phyloP scores from a whole-genome alignment of 2,113 vertebrate species.

The Engraulis encrasicolus region DNA sequence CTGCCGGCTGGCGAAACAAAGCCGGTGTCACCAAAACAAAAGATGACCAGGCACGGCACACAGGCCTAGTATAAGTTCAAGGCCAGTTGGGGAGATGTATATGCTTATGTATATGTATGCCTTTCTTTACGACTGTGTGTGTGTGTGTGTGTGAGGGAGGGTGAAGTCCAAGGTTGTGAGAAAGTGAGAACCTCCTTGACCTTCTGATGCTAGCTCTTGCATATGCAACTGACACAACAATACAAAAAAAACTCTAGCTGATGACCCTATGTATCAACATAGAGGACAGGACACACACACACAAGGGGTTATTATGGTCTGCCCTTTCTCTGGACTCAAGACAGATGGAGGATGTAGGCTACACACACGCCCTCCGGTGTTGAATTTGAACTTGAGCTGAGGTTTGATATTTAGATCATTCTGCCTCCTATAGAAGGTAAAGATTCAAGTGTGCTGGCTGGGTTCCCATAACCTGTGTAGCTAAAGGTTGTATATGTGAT shows the following conservation, averaged over 20 bases:
- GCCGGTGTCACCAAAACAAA: slow-evolving; percentile 4
- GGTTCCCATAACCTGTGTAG: background rate
- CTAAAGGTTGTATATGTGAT: background rate
- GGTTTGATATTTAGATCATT: background rate
- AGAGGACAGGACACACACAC: background rate
- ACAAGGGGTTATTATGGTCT: background rate
- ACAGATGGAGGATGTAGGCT: too few species aligned
- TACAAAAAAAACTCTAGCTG: background rate
- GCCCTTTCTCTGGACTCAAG: background rate
- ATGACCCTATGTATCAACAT: background rate
- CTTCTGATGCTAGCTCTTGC: background rate
- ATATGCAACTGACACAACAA: slow-evolving; percentile 23
- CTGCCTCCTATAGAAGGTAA: background rate
- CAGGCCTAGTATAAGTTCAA: too few species aligned
- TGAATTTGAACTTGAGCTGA: slow-evolving; percentile 40
- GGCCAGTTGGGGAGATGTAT: slow-evolving; percentile 20
- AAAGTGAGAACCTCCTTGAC: slow-evolving; percentile 32
- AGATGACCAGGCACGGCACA: background rate
- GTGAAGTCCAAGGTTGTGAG: slow-evolving; percentile 37
- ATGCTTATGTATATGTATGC: background rate
- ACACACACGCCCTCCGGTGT: background rate
- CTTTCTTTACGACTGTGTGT: background rate
- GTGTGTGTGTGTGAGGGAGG: background rate
- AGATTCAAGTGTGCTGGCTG: background rate
- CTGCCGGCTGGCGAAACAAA: slow-evolving; percentile 50